Evolutionary conservation across 2,113 vertebrate genomes (phyloP).

Genomic region (Morone saxatilis): DNA sequence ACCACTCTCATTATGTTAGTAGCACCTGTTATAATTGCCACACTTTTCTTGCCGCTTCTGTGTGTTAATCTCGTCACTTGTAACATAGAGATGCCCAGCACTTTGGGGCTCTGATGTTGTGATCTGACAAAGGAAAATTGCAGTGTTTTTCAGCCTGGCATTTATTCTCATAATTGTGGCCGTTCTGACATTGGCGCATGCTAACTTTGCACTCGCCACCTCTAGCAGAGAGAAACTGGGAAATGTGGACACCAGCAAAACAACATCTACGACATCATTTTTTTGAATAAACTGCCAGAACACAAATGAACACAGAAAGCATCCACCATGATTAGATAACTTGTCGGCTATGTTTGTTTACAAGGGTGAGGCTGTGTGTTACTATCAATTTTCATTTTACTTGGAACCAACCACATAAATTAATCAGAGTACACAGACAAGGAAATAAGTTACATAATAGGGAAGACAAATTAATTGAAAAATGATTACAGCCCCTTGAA

Average conservation of each 20-base stretch:
- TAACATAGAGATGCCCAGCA: not conserved
- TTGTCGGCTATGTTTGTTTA: not conserved
- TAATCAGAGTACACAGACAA: no score
- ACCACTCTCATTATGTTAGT: constrained; percentile 63
- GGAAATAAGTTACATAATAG: no score
- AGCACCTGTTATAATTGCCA: constrained; percentile 57
- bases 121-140: not conserved
- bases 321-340: not conserved
- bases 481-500: no score
- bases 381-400: no score
- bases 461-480: no score
- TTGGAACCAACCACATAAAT: no score
- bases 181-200: not conserved
- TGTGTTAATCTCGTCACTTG: constrained; percentile 46
- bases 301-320: not conserved
- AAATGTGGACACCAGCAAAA: not conserved
- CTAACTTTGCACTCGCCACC: not conserved
- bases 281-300: not conserved
- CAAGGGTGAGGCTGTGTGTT: no score
- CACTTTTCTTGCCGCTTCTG: constrained; percentile 68
- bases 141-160: not conserved
- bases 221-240: not conserved
- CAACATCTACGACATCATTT: not conserved
- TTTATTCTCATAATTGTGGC: not conserved
- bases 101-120: not conserved